Percentiles rank a stretch among this genome's conserved stretches.
These are phyloP conservation scores for Choloepus hoffmanni DNA, from an alignment of 2,113 vertebrate species.

Conservation along the genomic window DNA sequence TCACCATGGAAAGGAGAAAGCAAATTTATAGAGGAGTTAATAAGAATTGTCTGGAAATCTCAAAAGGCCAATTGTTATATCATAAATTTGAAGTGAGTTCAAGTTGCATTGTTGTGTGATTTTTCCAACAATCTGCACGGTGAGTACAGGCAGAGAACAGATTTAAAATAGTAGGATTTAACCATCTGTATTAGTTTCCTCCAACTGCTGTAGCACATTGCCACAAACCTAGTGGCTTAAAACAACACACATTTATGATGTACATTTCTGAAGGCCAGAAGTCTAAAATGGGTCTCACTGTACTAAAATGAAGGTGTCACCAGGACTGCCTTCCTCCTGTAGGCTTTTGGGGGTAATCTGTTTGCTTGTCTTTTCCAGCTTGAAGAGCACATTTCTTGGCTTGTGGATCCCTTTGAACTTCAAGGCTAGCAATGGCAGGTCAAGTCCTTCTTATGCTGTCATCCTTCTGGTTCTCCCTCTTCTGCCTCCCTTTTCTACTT, in stretches of 20 bases:
- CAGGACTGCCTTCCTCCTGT: not conserved
- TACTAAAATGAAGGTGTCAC: not conserved
- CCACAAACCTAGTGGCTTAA: not conserved
- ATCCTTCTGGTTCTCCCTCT: not conserved
- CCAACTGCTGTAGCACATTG: not conserved
- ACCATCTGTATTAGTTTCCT: not conserved
- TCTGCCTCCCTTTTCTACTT: not conserved
- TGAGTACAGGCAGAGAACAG: not conserved
- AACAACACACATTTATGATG: not conserved
- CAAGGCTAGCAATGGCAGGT: not conserved
- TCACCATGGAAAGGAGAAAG: not conserved
- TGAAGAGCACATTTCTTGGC: not conserved
- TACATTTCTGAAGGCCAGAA: not conserved
- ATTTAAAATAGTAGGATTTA: not conserved
- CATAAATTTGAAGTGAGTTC: not conserved
- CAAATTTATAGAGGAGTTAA: not conserved
- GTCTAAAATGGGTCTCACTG: not conserved
- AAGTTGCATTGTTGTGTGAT: not conserved
- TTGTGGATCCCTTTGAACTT: not conserved
- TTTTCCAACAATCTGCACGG: not conserved
- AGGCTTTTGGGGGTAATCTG: not conserved
- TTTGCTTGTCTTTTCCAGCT: not conserved
- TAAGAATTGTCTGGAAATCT: not conserved
- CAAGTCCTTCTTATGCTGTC: not conserved
- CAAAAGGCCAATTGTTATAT: not conserved